Evolutionary conservation across 2,797 vertebrate genomes (phyloP).

Genomic region (Xerus rutilus): DNA sequence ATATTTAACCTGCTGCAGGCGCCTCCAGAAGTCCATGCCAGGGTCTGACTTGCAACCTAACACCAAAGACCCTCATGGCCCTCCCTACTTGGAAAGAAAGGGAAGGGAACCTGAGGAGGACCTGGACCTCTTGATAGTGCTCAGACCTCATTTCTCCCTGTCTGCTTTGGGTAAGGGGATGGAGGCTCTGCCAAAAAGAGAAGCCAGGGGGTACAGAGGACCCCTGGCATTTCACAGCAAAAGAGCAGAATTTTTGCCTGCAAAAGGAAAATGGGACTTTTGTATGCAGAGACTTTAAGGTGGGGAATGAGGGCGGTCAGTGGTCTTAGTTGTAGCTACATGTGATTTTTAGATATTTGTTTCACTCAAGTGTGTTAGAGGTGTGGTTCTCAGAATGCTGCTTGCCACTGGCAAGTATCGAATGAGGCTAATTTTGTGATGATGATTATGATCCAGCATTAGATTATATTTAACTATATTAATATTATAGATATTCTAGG

Average conservation of each 20-base stretch:
- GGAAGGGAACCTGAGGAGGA: background rate
- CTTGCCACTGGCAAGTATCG: background rate
- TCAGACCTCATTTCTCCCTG: background rate
- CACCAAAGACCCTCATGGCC: background rate
- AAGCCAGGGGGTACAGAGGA: background rate
- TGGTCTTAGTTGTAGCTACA: background rate
- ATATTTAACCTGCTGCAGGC: slow-evolving; percentile 41
- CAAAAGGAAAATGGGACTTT: background rate
- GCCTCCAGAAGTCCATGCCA: background rate
- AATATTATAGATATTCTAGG: background rate
- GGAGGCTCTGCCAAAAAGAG: background rate
- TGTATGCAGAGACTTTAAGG: background rate
- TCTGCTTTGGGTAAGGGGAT: background rate
- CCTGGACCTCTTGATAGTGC: background rate
- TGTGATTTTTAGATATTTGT: background rate
- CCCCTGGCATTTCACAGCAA: background rate
- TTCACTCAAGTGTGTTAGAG: background rate
- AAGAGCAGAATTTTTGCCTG: background rate
- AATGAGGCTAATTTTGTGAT: background rate
- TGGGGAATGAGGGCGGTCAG: background rate
- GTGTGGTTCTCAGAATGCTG: background rate
- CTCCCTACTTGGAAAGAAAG: background rate
- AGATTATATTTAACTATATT: background rate
- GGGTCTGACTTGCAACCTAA: background rate
- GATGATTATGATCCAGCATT: background rate